Percentiles rank a stretch among this genome's conserved stretches.
Evolutionary conservation across 2,888 invertebrate species (phyloP).

Genomic region (Acanthosoma haemorrhoidale): DNA sequence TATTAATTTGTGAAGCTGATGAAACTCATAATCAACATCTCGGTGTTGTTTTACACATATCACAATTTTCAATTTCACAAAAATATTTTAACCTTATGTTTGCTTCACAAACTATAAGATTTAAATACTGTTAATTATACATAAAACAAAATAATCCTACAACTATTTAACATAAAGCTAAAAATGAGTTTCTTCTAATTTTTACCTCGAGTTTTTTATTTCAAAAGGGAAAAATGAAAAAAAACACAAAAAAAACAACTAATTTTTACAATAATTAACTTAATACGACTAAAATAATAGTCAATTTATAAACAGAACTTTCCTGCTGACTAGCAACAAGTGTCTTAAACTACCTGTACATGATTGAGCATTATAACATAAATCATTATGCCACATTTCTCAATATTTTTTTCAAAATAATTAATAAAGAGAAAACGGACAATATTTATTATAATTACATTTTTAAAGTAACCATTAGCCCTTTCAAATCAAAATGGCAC

Average conservation of each 20-base stretch:
- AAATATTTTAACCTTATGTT: not conserved
- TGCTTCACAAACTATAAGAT: conserved; percentile 30
- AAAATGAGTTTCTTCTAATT: conserved; percentile 10
- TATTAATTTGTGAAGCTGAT: conserved; percentile 28
- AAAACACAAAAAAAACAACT: conserved; percentile 1
- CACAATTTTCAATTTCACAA: not conserved
- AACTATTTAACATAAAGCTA: conserved; percentile 3
- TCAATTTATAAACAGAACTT: conserved; percentile 8
- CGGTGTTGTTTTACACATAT: not conserved
- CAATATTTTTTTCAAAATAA: not conserved
- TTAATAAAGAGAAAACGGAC: conserved; percentile 9
- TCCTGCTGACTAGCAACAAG: conserved; percentile 32
- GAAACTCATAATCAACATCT: not conserved
- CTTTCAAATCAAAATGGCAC: conserved; percentile 28
- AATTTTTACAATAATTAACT: conserved; percentile 1
- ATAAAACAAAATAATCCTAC: conserved; percentile 12
- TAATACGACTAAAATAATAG: not conserved
- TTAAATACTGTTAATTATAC: conserved; percentile 16
- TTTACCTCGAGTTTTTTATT: not conserved
- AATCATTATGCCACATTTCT: not conserved
- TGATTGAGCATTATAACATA: conserved; percentile 30
- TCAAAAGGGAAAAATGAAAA: not conserved
- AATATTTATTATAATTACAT: not conserved
- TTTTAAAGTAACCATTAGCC: conserved; percentile 21
- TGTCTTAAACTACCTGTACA: conserved; percentile 15